Evolutionary conservation across 2,797 vertebrate species (phyloP).

Genomic region (Cyclura pinguis): DNA sequence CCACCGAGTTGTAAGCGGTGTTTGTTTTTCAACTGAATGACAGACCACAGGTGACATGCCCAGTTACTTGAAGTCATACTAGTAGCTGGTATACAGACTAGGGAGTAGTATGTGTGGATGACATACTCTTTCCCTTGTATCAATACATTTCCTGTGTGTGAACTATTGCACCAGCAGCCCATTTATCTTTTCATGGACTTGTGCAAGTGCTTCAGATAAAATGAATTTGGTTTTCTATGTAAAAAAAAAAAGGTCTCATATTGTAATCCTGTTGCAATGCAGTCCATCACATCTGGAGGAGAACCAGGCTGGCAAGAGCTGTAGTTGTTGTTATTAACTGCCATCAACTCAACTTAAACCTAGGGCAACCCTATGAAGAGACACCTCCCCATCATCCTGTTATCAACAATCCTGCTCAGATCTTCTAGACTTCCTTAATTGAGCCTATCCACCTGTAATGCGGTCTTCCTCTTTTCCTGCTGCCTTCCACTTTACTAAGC

Average conservation of each 20-base stretch:
- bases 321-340: too few species aligned
- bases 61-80: slow-evolving; percentile 52
- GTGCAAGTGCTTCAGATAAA: slow-evolving; percentile 81
- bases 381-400: too few species aligned
- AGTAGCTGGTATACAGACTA: slow-evolving; percentile 69
- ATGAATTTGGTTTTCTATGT: slow-evolving; percentile 81
- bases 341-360: too few species aligned
- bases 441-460: too few species aligned
- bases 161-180: slow-evolving; percentile 78
- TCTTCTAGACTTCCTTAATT: too few species aligned
- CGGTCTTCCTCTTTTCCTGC: too few species aligned
- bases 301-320: too few species aligned
- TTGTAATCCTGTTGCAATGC: background rate
- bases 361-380: too few species aligned
- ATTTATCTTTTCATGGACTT: slow-evolving; percentile 71
- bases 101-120: slow-evolving; percentile 64
- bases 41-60: slow-evolving; percentile 51
- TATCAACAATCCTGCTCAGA: too few species aligned
- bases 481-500: too few species aligned
- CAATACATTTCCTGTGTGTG: slow-evolving; percentile 73
- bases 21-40: slow-evolving; percentile 69
- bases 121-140: slow-evolving; percentile 67
- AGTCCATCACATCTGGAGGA: too few species aligned
- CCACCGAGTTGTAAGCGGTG: slow-evolving; percentile 76
- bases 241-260: too few species aligned